Evolutionary conservation across 30 jellyfish, hydroid and myxozoan genomes (phyloP).

Genomic region (Rhopilema esculentum): DNA sequence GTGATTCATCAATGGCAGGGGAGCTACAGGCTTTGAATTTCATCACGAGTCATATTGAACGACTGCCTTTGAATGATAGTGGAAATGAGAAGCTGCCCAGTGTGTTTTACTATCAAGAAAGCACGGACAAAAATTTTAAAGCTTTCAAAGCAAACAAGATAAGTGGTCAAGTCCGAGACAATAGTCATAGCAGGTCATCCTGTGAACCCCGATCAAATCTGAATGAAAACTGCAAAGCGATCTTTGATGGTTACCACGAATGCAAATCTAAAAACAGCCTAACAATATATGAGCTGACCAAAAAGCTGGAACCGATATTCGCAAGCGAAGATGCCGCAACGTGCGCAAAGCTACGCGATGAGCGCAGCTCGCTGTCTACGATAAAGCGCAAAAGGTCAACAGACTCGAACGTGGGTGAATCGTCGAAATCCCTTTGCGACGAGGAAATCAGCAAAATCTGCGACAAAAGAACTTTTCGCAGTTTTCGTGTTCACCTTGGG

Average conservation of each 20-base stretch:
- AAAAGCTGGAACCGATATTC: conserved; percentile 7
- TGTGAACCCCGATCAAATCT: conserved; percentile 28
- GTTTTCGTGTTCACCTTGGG: not conserved
- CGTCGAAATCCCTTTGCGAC: conserved; percentile 51
- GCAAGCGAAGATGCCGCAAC: conserved; percentile 2
- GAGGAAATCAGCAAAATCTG: conserved; percentile 49
- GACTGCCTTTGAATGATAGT: conserved; percentile 37
- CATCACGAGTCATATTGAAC: conserved; percentile 41
- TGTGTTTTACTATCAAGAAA: conserved; percentile 29
- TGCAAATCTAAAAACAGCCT: conserved; percentile 15
- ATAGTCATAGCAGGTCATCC: conserved; percentile 36
- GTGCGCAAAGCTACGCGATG: conserved; percentile 27
- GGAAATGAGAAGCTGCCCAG: conserved; percentile 27
- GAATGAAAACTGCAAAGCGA: conserved; percentile 18
- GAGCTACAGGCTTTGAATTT: conserved; percentile 53
- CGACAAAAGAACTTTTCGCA: conserved; percentile 8
- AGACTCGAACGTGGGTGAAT: conserved; percentile 31
- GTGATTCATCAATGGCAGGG: conserved; percentile 17
- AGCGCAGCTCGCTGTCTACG: not conserved
- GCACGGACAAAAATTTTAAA: conserved; percentile 11
- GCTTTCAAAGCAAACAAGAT: conserved; percentile 14
- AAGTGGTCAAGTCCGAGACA: conserved; percentile 21
- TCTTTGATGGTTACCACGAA: conserved; percentile 25
- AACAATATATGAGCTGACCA: conserved; percentile 21
- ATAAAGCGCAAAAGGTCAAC: conserved; percentile 53